These are phyloP conservation scores for Empidonax traillii DNA, from an alignment of 2,113 vertebrate species.

Conservation along the genomic window DNA sequence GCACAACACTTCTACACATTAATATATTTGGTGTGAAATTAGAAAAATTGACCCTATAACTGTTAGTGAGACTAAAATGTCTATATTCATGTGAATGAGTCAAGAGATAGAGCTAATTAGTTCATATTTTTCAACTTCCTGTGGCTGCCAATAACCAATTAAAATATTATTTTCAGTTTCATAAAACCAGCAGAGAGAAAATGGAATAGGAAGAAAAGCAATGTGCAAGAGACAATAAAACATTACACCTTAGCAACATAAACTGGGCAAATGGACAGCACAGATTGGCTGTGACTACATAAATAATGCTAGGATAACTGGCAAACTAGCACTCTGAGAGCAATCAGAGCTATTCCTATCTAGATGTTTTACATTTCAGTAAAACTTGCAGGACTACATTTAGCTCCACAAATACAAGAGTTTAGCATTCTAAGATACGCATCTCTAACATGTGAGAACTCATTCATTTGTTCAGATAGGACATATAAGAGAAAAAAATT, in stretches of 20 bases:
- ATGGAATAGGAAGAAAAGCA: not conserved
- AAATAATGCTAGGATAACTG: not conserved
- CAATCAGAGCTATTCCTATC: not conserved
- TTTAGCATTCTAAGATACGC: not conserved
- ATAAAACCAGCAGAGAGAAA: not conserved
- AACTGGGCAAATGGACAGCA: not conserved
- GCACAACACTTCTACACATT: not conserved
- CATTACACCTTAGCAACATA: not conserved
- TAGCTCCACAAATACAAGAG: not conserved
- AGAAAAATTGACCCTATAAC: not conserved
- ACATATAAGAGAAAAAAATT: not conserved
- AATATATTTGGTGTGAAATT: not conserved
- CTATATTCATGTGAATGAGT: not conserved
- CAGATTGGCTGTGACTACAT: not conserved
- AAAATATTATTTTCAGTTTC: not conserved
- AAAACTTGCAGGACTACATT: not conserved
- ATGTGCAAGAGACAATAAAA: not conserved
- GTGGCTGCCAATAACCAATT: not conserved
- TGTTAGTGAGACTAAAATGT: not conserved
- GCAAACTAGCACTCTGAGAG: not conserved
- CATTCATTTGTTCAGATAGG: not conserved
- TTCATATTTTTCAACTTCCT: not conserved
- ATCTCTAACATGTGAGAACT: not conserved
- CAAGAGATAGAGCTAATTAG: not conserved
- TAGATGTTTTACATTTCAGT: not conserved